Base-by-base conservation (phyloP, 2,113 vertebrate species). In the Hystrix brachyura region DNA sequence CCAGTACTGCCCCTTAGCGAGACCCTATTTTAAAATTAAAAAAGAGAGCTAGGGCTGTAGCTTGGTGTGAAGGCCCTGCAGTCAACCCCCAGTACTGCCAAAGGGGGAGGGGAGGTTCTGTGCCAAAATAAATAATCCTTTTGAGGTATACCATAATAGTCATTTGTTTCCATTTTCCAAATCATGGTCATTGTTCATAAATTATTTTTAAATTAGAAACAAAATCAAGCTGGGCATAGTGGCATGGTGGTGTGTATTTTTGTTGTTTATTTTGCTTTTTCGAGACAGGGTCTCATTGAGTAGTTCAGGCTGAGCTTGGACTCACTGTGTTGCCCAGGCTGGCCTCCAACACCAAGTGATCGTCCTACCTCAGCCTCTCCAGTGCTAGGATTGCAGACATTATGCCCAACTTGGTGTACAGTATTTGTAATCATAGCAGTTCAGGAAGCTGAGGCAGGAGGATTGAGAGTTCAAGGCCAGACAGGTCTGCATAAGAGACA, bases 201-300 rank as follows among this genome's bases (percentile, higher is more conserved):
- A 55, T 92, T 76, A 91, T 46, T 91, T 86, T 96, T 90, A 60
- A 86, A 10, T 90, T 90, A 76, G 81, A 93, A 93, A 46, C n/a
- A 86, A 60, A 94, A 90, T 93, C 72, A 27, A 27, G 23, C 23
- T 46, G 43, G 11, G 43, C 43, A 76, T 27, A 76, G 72, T 48
- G 72, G 21, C 72, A 71, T 71, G 19, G 18, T 43, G n/a, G 69
- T n/a, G 43, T 43, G 3, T 43, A 23, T 71, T 71, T 71, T 71
- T 69, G 67, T 69, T 62, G 23, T 62, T 62, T 71, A 7, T 21
- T 71, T 71, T 71, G 19, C 43, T 38, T 71, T 71, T 71, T 38
- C 43, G 69, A 71, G 69, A 71, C 69, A 71, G n/a, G 19, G 5
- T 71, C 18, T 71, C n/a, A n/a, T 67, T 34, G 43, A 11, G 18